A percentile compares a stretch with the other conserved stretches of the same genome.
phyloP scores from a whole-genome alignment of 53 echinoderm and acorn worm species.

The Paracentrotus lividus region DNA sequence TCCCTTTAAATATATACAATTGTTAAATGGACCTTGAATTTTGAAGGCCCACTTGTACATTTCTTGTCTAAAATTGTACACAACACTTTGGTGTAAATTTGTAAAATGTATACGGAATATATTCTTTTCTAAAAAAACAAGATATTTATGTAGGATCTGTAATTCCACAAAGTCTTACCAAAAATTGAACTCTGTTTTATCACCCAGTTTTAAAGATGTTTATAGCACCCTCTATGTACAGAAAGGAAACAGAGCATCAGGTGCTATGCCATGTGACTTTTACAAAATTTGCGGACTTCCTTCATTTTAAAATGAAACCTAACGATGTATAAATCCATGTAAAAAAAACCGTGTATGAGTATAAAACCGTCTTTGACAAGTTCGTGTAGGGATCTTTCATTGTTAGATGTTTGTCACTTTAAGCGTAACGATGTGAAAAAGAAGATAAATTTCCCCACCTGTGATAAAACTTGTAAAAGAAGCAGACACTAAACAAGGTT shows the following conservation, averaged over 20 bases:
- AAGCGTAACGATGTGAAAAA: not conserved
- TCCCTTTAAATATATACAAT: not conserved
- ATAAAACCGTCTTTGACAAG: not conserved
- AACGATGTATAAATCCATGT: conserved; percentile 57
- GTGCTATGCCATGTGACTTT: conserved; percentile 53
- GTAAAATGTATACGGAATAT: conserved; percentile 27
- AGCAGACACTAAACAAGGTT: conserved; percentile 22
- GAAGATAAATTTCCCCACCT: conserved; percentile 14
- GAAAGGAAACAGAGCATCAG: conserved; percentile 7
- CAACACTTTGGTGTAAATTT: conserved; percentile 26
- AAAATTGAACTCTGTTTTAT: conserved; percentile 43
- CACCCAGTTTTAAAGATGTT: conserved; percentile 42
- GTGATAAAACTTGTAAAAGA: conserved; percentile 5
- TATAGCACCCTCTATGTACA: conserved; percentile 3
- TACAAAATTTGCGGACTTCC: conserved; percentile 61
- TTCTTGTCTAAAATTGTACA: conserved; percentile 35
- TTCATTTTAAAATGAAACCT: conserved; percentile 14
- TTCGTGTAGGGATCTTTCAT: not conserved
- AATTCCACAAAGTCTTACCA: conserved; percentile 61
- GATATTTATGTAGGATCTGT: conserved; percentile 37
- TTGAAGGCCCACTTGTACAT: conserved; percentile 16
- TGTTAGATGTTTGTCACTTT: not conserved
- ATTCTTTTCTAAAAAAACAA: conserved; percentile 16
- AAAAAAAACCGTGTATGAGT: not conserved
- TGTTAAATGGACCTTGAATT: not conserved